Base-by-base conservation (phyloP, 2,113 vertebrate species). In the Poicephalus gulielmi region DNA sequence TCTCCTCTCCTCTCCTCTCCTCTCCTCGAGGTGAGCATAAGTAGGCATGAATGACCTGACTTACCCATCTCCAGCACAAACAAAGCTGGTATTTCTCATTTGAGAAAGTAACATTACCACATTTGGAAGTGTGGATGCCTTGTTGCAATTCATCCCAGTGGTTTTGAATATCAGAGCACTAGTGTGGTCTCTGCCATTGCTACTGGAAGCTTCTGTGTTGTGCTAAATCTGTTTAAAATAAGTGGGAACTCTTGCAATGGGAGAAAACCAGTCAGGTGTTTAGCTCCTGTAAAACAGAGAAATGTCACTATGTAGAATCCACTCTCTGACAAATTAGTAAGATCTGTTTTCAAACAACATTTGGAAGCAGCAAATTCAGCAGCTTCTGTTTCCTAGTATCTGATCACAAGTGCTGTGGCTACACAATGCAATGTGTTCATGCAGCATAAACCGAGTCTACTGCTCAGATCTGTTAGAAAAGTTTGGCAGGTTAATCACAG, bases 311-410 rank as follows among this genome's bases (percentile, higher is more conserved):
- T 14, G 19, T 44, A 85, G 83, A 78, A 90, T 39, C 13, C 17
- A 22, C 25, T 92, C 0, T 1, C 41, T 88, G 68, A 17, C 64
- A 70, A 78, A 81, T 80, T 63, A 78, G 30, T 46, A 63, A 19
- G 27, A 74, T 77, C 25, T 60, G 16, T 68, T 93, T 50, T 4
- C 5, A 81, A 43, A 43, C 18, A 68, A 37, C 0, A 0, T 67
- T 94, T 77, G 77, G 46, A 92, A 73, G 39, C 31, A 81, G 41
- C 53, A 81, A 59, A 70, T 95, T 88, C 73, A 88, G 64, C 60
- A 88, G 23, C 55, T 92, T 78, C 2, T 0, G 30, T 70, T 86
- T 90, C 73, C 43, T 49, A n/a, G 18, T 63, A 83, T 74, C 25
- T 20, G n/a, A 35, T 60, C 52, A 76, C 55, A 84, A 64, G 31